Evolutionary conservation across 2,888 invertebrate species (phyloP).

Genomic region (Drosophila siamana): DNA sequence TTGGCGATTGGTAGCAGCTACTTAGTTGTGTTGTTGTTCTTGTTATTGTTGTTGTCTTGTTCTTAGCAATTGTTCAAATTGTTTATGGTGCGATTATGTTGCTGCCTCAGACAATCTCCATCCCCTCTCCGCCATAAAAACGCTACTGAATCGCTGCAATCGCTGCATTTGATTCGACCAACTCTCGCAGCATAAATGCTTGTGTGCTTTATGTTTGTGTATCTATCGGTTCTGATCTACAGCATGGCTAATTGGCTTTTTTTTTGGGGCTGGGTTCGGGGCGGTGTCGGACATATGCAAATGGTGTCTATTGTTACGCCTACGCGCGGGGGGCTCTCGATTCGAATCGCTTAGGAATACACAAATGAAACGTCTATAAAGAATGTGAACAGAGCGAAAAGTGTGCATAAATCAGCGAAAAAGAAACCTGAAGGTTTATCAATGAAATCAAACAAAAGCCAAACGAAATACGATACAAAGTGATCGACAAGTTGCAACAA

Average conservation of each 20-base stretch:
- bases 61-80: constrained; percentile 76
- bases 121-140: background rate
- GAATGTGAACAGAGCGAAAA: constrained; percentile 20
- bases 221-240: constrained; percentile 67
- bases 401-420: constrained; percentile 58
- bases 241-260: constrained; percentile 74
- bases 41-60: constrained; percentile 72
- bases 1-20: constrained; percentile 80
- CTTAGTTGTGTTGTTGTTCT: constrained; percentile 71
- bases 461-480: constrained; percentile 35
- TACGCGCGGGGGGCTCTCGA: constrained; percentile 45
- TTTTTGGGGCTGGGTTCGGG: constrained; percentile 36
- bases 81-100: constrained; percentile 78
- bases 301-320: constrained; percentile 77
- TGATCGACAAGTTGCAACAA: constrained; percentile 15
- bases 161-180: constrained; percentile 42
- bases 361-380: constrained; percentile 19
- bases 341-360: constrained; percentile 27
- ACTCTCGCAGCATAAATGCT: constrained; percentile 31
- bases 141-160: too few relatives aligned
- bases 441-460: constrained; percentile 38
- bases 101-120: constrained; percentile 33
- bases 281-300: constrained; percentile 55
- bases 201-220: constrained; percentile 2
- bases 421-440: constrained; percentile 38